Base-by-base conservation (phyloP, 2,888 invertebrate species). In the Steinernema hermaphroditum region DNA sequence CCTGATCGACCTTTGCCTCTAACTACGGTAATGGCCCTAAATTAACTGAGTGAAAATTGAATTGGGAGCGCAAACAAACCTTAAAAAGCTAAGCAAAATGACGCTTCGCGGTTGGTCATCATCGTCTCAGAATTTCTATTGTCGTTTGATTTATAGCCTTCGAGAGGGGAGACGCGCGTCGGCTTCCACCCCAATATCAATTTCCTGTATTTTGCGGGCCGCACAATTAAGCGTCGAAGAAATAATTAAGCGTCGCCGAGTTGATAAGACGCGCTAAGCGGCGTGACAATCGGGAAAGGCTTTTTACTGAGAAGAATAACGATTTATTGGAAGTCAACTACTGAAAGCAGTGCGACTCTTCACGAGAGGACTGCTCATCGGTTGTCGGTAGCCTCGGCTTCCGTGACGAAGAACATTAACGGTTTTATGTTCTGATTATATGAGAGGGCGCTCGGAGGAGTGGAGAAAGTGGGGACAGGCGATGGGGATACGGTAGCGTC, bases 171-270 rank as follows among this genome's bases (percentile, higher is more conserved):
- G 62, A 62, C 62, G 62, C 62, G 62, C 62, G 62, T 62, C 62
- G 62, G 62, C 62, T 29, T 62, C 62, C 62, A 62, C 16, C 34
- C 32, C 62, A 62, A 62, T 62, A 62, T 62, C 62, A 62, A 62
- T 62, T 62, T 62, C 62, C 62, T 62, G 62, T 62, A 62, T 62
- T 62, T 62, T 62, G 62, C 62, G 62, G 62, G 62, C 62, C 62
- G 62, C 62, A 62, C 62, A 62, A 62, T 62, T 62, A 62, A 62
- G 62, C 62, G 34, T 19, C 12, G 32, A 29, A 62, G 62, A 62
- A 62, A 62, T 62, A 62, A 62, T 62, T 62, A 62, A 62, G 62
- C 62, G 62, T 9, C 34, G 62, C 16, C 32, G 62, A 62, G 62
- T 62, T 62, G 62, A 62, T 62, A 62, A 62, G 62, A 62, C 62